A percentile compares a stretch with the other conserved stretches of the same genome.
Conservation (phyloP, 2,888 invertebrate genomes). For the Leistus spinibarbis region DNA sequence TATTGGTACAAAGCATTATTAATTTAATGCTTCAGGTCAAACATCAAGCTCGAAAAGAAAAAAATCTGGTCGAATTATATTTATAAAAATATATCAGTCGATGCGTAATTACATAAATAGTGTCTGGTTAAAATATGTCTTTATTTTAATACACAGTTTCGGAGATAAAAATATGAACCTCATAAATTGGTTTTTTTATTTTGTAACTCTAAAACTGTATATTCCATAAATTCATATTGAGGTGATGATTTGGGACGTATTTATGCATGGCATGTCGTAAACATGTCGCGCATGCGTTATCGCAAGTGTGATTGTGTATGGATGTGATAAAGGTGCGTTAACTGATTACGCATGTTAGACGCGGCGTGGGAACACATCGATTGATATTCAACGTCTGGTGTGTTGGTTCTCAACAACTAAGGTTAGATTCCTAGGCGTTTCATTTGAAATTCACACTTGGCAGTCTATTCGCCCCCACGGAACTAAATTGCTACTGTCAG, state of each 20-base stretch:
- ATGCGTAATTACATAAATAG: too few species aligned
- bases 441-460: background rate
- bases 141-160: too few species aligned
- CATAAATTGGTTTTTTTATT: too few species aligned
- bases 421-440: background rate
- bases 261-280: slow-evolving; percentile 7
- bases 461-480: background rate
- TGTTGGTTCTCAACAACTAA: background rate
- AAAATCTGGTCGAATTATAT: too few species aligned
- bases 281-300: background rate
- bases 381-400: slow-evolving; percentile 43
- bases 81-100: too few species aligned
- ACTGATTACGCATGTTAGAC: slow-evolving; percentile 48
- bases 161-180: too few species aligned
- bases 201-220: too few species aligned
- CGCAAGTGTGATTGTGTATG: slow-evolving; percentile 12
- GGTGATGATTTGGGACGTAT: background rate
- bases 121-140: too few species aligned
- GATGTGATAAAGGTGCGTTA: slow-evolving; percentile 43
- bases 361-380: slow-evolving; percentile 49
- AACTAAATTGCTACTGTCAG: background rate
- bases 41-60: too few species aligned
- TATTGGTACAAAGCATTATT: too few species aligned
- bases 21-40: too few species aligned
- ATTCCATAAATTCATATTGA: too few species aligned